Percentiles rank a stretch among this genome's conserved stretches.
These are phyloP conservation scores for Rhynchotus rufescens DNA, from an alignment of 2,797 vertebrate genomes.

Conservation along the genomic window DNA sequence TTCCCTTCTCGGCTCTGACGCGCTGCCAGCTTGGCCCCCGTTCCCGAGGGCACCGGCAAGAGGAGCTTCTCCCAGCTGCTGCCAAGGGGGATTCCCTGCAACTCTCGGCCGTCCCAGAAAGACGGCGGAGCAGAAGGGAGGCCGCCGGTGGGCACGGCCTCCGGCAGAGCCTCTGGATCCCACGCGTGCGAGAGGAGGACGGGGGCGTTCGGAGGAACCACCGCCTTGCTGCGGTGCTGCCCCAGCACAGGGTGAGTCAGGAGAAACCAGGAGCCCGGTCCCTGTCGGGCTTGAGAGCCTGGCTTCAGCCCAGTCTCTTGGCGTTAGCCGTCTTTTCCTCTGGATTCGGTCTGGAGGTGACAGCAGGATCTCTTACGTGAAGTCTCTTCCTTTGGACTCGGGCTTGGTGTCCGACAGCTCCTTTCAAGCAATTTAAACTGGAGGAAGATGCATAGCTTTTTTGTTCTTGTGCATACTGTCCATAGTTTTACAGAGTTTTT, in stretches of 20 bases:
- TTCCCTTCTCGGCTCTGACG: slow-evolving; percentile 65
- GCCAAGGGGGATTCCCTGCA: slow-evolving; percentile 54
- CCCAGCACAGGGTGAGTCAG: neutral
- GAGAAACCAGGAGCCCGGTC: neutral
- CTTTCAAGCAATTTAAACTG: slow-evolving; percentile 40
- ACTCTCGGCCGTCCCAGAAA: slow-evolving; percentile 35
- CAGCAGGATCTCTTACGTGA: neutral
- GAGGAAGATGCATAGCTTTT: neutral
- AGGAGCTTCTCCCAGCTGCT: slow-evolving; percentile 48
- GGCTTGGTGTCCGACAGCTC: neutral
- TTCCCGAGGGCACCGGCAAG: slow-evolving; percentile 32
- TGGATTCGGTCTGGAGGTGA: neutral
- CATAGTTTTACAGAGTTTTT: neutral
- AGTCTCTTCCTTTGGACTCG: neutral
- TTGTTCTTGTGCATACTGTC: neutral
- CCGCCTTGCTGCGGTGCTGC: neutral
- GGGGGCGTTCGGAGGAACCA: neutral
- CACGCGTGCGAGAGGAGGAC: neutral
- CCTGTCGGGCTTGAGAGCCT: neutral
- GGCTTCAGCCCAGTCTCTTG: neutral
- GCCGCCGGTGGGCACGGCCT: neutral
- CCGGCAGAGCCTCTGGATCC: neutral
- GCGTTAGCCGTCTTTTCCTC: neutral
- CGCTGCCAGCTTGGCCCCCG: slow-evolving; percentile 46
- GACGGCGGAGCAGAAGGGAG: slow-evolving; percentile 43